Percentiles rank a stretch among this genome's conserved stretches.
phyloP scores from a whole-genome alignment of 92 coral and sea anemone species.

The Hydrozoanthus gracilis region DNA sequence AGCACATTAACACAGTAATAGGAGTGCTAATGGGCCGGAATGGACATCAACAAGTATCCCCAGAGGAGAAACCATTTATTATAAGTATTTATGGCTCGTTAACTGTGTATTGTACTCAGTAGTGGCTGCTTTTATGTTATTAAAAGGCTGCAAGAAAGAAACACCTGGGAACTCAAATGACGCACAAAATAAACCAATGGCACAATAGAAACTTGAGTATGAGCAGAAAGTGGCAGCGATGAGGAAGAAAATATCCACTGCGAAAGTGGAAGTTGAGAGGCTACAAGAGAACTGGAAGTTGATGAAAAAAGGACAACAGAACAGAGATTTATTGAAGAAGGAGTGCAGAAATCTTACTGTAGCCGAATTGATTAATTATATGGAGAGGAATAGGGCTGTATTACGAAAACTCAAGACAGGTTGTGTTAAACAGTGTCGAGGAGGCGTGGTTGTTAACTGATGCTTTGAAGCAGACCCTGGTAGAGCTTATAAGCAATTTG shows the following conservation, averaged over 20 bases:
- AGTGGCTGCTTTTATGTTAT: not conserved
- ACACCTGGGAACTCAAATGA: too few relatives aligned
- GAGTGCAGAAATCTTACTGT: slow-evolving; percentile 12
- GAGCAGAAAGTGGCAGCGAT: not conserved
- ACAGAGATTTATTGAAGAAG: slow-evolving; percentile 24
- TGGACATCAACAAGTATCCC: not conserved
- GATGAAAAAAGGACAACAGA: slow-evolving; percentile 40
- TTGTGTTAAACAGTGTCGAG: slow-evolving; percentile 21
- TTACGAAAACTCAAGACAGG: slow-evolving; percentile 34
- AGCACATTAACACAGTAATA: too few relatives aligned
- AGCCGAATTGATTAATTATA: slow-evolving; percentile 36
- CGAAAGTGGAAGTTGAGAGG: too few relatives aligned
- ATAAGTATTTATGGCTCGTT: not conserved
- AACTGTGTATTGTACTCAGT: not conserved
- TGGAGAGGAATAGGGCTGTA: slow-evolving; percentile 45
- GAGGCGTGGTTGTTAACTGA: slow-evolving; percentile 43
- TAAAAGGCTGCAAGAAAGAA: not conserved
- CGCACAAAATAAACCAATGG: too few relatives aligned
- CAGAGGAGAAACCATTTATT: not conserved
- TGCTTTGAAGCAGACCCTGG: slow-evolving; percentile 44
- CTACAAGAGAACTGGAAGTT: slow-evolving; percentile 24
- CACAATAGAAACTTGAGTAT: too few relatives aligned
- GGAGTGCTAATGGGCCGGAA: not conserved
- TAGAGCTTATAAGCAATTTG: too few relatives aligned
- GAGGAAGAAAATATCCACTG: not conserved